Percentiles rank a stretch among this genome's conserved stretches.
Conservation (phyloP, 2,797 vertebrate species). For the Gouania willdenowi region DNA sequence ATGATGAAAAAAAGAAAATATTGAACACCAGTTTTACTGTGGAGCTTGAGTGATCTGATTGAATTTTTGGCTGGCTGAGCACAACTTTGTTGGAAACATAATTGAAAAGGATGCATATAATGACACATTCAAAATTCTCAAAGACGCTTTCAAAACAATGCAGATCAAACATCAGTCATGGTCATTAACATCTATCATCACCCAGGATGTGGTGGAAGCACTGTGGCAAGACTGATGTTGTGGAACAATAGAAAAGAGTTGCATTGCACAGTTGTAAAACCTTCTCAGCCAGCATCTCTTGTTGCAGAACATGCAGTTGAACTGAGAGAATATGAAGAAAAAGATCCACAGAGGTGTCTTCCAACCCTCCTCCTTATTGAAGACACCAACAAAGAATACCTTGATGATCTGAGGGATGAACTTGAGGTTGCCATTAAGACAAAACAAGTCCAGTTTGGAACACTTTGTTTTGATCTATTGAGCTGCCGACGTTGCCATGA, state of each 20-base stretch:
- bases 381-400: constrained; percentile 77
- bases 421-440: constrained; percentile 60
- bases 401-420: constrained; percentile 72
- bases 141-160: constrained; percentile 28
- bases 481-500: constrained; percentile 74
- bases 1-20: constrained; percentile 57
- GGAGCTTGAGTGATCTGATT: constrained; percentile 71
- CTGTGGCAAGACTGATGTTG: constrained; percentile 80
- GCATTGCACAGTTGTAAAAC: constrained; percentile 78
- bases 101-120: constrained; percentile 70
- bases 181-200: constrained; percentile 82
- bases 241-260: constrained; percentile 77
- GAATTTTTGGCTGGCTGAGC: constrained; percentile 71
- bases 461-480: constrained; percentile 76
- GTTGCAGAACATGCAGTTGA: constrained; percentile 74
- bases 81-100: constrained; percentile 52
- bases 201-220: constrained; percentile 86
- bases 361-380: constrained; percentile 79
- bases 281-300: constrained; percentile 41
- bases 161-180: constrained; percentile 52
- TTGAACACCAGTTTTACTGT: constrained; percentile 74
- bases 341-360: constrained; percentile 63
- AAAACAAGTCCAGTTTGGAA: constrained; percentile 59
- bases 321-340: constrained; percentile 80
- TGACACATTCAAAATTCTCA: constrained; percentile 57